A percentile compares a stretch with the other conserved stretches of the same genome.
phyloP scores from a whole-genome alignment of 1,140 invertebrate genomes.

The Papilio aristodemus region DNA sequence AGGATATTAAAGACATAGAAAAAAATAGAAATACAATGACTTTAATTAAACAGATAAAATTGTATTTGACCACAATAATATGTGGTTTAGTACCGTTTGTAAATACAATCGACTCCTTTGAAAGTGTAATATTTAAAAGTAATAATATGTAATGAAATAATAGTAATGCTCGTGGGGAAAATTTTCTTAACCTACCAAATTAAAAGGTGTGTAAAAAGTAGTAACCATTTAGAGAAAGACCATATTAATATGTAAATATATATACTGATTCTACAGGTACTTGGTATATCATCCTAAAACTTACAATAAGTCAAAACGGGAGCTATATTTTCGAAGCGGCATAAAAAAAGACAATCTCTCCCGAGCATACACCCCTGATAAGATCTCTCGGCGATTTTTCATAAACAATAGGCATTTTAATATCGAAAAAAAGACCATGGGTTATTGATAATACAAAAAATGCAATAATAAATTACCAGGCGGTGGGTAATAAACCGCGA shows the following conservation, averaged over 20 bases:
- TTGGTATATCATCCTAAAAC: background rate
- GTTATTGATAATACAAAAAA: slow-evolving; percentile 80
- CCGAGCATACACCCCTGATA: slow-evolving; percentile 49
- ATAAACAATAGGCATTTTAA: slow-evolving; percentile 79
- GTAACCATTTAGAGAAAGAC: too few species aligned
- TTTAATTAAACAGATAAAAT: too few species aligned
- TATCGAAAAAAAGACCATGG: slow-evolving; percentile 70
- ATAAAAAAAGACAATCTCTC: slow-evolving; percentile 26
- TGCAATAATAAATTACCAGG: slow-evolving; percentile 77
- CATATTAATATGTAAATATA: background rate
- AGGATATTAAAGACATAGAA: background rate
- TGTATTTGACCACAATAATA: too few species aligned
- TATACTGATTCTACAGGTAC: too few species aligned
- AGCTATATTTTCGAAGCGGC: slow-evolving; percentile 10
- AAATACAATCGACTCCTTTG: too few species aligned
- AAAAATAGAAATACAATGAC: background rate
- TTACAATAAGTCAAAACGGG: slow-evolving; percentile 16
- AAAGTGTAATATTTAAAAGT: too few species aligned
- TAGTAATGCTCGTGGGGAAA: too few species aligned
- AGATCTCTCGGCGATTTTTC: slow-evolving; percentile 71
- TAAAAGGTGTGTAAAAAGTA: too few species aligned
- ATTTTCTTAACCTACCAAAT: too few species aligned
- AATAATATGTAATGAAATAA: too few species aligned
- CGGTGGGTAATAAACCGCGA: slow-evolving; percentile 76
- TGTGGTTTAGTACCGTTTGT: too few species aligned